A percentile compares a stretch with the other conserved stretches of the same genome.
These are phyloP conservation scores for Cyprinus carpio DNA, from an alignment of 2,113 vertebrate species.

Conservation along the genomic window DNA sequence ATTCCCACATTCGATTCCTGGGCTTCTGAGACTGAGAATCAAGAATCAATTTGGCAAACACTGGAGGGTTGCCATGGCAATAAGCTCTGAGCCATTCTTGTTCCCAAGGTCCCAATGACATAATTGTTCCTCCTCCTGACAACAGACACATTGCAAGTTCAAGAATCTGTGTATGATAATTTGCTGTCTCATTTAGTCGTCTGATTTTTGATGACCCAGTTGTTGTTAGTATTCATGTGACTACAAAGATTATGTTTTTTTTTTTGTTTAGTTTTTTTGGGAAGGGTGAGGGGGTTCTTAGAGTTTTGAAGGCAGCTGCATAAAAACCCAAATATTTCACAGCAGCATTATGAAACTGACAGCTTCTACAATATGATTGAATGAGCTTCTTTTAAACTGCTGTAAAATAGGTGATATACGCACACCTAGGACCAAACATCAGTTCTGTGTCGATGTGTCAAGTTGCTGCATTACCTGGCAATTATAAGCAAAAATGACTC, in stretches of 20 bases:
- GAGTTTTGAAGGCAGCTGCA: not conserved
- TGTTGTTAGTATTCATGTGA: not conserved
- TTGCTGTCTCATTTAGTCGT: conserved; percentile 9
- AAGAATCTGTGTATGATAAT: conserved; percentile 32
- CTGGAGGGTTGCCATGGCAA: conserved; percentile 46
- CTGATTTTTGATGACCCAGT: conserved; percentile 3
- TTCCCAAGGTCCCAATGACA: conserved; percentile 22
- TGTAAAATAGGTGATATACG: not conserved
- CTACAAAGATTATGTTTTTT: not conserved
- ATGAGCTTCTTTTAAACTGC: not conserved
- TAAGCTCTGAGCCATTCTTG: conserved; percentile 31
- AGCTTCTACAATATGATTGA: not conserved
- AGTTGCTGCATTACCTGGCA: not conserved
- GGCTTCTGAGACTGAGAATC: conserved; percentile 15
- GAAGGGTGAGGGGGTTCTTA: not conserved
- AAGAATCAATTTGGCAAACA: conserved; percentile 36
- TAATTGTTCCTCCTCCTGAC: conserved; percentile 21
- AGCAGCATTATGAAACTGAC: not conserved
- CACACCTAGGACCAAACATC: not conserved
- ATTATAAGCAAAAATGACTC: not conserved
- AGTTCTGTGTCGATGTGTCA: not conserved
- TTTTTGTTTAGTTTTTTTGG: not conserved
- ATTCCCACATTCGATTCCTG: conserved; percentile 35
- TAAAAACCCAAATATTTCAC: not conserved
- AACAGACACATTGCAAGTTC: not conserved